Conservation (phyloP, 2,113 vertebrate genomes). For the Morone saxatilis region DNA sequence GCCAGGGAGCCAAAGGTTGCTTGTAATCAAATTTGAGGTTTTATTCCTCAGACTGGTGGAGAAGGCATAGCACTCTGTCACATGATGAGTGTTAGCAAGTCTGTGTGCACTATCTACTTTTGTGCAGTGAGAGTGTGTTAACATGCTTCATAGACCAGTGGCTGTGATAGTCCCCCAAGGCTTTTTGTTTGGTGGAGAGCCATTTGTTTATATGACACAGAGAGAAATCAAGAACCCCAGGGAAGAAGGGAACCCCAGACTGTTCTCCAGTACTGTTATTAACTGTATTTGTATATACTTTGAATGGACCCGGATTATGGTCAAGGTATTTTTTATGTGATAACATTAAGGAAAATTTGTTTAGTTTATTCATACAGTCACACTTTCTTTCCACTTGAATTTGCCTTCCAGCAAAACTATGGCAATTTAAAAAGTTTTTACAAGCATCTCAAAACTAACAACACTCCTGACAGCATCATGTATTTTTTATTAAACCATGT, state of each 20-base stretch:
- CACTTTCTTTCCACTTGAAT: not conserved
- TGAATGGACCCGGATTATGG: not conserved
- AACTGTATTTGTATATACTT: conserved; percentile 21
- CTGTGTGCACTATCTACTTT: conserved; percentile 66
- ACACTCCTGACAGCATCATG: not conserved
- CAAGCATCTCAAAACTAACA: not conserved
- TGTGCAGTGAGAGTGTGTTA: conserved; percentile 66
- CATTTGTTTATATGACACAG: conserved; percentile 51
- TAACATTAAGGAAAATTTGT: not conserved
- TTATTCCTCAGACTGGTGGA: conserved; percentile 86
- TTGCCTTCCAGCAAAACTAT: not conserved
- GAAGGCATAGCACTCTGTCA: conserved; percentile 85
- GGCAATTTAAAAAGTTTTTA: conserved; percentile 6
- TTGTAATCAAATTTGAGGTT: conserved; percentile 99
- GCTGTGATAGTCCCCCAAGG: conserved; percentile 44
- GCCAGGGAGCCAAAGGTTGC: conserved; percentile 99
- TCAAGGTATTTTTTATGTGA: conserved; percentile 18
- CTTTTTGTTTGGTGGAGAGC: conserved; percentile 60
- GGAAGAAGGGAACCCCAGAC: not conserved
- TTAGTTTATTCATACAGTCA: not conserved
- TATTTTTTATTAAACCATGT: not conserved
- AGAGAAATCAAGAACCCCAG: conserved; percentile 3
- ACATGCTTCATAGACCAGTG: conserved; percentile 57
- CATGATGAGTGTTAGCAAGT: conserved; percentile 77
- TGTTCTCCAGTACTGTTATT: conserved; percentile 12